These are phyloP conservation scores for Xenotilapia longispinis DNA, from an alignment of 2,113 vertebrate genomes.

Conservation along the genomic window DNA sequence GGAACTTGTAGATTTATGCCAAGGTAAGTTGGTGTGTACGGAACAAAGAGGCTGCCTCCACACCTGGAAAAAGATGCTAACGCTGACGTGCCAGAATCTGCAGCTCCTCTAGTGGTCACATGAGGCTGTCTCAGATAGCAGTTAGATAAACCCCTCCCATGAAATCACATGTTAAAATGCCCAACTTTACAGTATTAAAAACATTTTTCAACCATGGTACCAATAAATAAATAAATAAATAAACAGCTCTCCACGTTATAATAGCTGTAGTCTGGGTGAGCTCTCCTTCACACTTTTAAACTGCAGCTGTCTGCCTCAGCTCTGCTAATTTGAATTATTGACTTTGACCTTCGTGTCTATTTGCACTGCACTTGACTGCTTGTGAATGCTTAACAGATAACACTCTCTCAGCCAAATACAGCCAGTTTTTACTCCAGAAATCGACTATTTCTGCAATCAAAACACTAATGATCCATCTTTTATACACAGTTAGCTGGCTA, in stretches of 20 bases:
- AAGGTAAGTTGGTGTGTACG: background rate
- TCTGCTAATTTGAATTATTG: background rate
- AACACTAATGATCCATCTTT: background rate
- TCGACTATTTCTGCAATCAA: no score
- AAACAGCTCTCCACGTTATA: background rate
- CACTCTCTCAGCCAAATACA: background rate
- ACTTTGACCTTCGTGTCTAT: background rate
- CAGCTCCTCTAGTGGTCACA: background rate
- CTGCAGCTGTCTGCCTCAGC: background rate
- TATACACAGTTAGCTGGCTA: background rate
- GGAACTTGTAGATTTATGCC: background rate
- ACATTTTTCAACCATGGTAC: background rate
- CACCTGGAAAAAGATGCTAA: background rate
- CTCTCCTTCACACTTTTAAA: background rate
- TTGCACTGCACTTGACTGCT: background rate
- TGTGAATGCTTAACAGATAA: background rate
- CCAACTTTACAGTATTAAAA: background rate
- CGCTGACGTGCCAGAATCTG: rapidly evolving
- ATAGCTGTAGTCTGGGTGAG: background rate
- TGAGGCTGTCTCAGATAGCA: background rate
- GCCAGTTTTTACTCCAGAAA: background rate
- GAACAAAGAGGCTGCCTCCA: background rate
- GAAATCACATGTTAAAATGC: rapidly evolving
- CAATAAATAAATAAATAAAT: background rate
- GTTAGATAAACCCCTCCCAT: background rate